Evolutionary conservation across 2,113 vertebrate genomes (phyloP), one percentile per base, ranked within the genome.

Genomic region (Trematocara unimaculatum): DNA sequence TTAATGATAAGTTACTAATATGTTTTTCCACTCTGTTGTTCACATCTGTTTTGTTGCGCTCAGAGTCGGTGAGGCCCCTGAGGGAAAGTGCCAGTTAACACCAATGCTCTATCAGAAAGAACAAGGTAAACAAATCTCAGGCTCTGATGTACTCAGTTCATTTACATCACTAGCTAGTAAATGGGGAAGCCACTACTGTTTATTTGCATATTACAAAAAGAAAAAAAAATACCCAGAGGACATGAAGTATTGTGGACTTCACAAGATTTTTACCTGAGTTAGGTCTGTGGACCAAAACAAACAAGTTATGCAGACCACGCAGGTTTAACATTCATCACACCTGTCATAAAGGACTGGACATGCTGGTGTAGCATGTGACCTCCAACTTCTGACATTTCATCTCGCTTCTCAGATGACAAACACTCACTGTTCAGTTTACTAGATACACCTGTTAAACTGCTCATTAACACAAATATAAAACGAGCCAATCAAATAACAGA

Each of bases 1-100:
- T 82, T 88, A 86, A 92, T 89, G 86, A 84, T 56, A 87, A 86
- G 72, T 85, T 86, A 83, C 84, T 89, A 79, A 92, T 93, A 86
- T 88, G 85, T 84, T 90, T 88, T 90, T 84, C 82, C 84, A 64
- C 78, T 78, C 81, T 26, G 18, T 10, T 79, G 49, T 72, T 88
- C 51, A 87, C 83, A 87, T 89, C 86, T 78, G 86, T 77, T 89
- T 81, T 81, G 86, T 92, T 89, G 88, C 79, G 72, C 62, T 88
- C 77, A 13, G 67, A 51, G 64, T 54, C 3, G 9, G 49, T 60
- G 70, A 72, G 56, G 49, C 20, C 79, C 88, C 89, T 40, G 3
- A 5, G 81, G 84, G 78, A 47, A 20, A 2, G 3, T 45, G 85
- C 79, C 72, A 9, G 17, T n/a, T n/a, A 84, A 88, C 64, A 70